phyloP scores from a whole-genome alignment of 1,140 invertebrate genomes.

The Cryptotermes secundus region DNA sequence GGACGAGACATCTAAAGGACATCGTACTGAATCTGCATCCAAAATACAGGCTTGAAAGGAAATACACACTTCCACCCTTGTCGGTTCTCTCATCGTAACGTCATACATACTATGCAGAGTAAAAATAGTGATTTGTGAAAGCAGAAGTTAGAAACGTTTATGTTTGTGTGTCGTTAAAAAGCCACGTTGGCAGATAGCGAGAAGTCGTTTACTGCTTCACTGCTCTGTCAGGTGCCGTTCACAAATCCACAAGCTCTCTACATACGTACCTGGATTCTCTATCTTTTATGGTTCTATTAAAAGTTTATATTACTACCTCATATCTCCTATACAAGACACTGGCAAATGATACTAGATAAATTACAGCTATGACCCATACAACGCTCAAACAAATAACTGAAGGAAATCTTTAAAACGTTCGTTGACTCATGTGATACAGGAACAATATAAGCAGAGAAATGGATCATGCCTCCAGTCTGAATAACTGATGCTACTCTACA shows the following conservation, averaged over 20 bases:
- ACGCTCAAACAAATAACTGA: too few species aligned
- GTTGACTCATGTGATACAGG: too few species aligned
- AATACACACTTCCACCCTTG: background rate
- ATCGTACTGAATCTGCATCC: background rate
- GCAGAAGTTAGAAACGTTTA: background rate
- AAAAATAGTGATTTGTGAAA: background rate
- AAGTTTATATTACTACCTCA: background rate
- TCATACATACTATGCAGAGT: background rate
- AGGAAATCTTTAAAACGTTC: too few species aligned
- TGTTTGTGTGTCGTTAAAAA: background rate
- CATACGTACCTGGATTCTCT: background rate
- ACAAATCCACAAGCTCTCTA: background rate
- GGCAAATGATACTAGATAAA: too few species aligned
- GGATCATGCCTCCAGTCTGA: too few species aligned
- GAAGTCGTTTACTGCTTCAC: background rate
- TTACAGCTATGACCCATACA: too few species aligned
- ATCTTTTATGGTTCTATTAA: background rate
- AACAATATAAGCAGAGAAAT: too few species aligned
- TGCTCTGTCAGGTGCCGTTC: background rate
- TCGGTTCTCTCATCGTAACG: background rate
- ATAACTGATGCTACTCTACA: too few species aligned
- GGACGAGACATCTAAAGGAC: background rate
- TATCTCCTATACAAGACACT: background rate
- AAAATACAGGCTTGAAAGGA: background rate
- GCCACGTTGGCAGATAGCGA: background rate